Percentiles rank a stretch among this genome's conserved stretches.
phyloP scores from a whole-genome alignment of 2,797 vertebrate species.

The Eleutherodactylus coqui region DNA sequence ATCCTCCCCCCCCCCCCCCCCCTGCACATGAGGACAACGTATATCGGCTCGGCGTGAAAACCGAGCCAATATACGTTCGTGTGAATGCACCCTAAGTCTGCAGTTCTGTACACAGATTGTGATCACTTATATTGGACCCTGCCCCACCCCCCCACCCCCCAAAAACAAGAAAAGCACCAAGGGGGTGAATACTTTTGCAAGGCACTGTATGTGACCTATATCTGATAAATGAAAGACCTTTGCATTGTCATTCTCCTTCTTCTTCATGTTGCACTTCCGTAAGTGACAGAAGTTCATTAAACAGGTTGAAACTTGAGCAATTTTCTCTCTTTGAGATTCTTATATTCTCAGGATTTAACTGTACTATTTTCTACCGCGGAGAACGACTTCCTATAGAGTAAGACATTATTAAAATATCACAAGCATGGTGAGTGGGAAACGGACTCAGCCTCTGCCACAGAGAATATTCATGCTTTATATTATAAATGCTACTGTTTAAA shows the following conservation, averaged over 20 bases:
- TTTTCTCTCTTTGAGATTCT: conserved; percentile 11
- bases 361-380: neutral
- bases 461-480: neutral
- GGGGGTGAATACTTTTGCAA: too few relatives aligned
- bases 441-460: neutral
- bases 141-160: too few relatives aligned
- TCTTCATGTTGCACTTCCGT: neutral
- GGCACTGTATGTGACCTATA: neutral
- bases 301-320: neutral
- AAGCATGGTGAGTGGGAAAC: neutral
- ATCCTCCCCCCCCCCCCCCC: too few relatives aligned
- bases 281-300: neutral
- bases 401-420: conserved; percentile 22
- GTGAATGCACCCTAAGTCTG: too few relatives aligned
- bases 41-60: too few relatives aligned
- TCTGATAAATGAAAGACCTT: neutral
- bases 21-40: too few relatives aligned
- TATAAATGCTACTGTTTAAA: conserved; percentile 17
- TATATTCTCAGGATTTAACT: neutral
- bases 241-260: neutral
- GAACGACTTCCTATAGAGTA: conserved; percentile 19
- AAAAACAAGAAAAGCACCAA: too few relatives aligned
- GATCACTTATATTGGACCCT: too few relatives aligned
- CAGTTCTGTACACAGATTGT: too few relatives aligned
- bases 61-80: too few relatives aligned